Evolutionary conservation across 2,888 invertebrate genomes (phyloP).

Genomic region (Monopis laevigella): DNA sequence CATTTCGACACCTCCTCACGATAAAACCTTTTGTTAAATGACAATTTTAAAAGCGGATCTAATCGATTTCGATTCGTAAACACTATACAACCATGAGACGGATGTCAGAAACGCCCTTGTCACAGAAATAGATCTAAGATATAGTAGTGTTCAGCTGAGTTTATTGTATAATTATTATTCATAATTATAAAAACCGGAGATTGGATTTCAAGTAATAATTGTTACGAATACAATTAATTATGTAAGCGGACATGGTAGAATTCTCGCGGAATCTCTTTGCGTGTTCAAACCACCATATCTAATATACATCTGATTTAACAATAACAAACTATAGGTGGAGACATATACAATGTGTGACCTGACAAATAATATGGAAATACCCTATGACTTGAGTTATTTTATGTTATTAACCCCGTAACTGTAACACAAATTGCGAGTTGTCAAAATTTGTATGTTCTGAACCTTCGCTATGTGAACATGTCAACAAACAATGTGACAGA

Average conservation of each 20-base stretch:
- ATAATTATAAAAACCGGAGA: constrained; percentile 30
- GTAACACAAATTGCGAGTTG: constrained; percentile 5
- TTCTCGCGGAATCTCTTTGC: too few relatives aligned
- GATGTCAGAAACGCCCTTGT: constrained; percentile 57
- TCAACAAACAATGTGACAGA: constrained; percentile 39
- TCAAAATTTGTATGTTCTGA: neutral
- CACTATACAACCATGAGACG: constrained; percentile 31
- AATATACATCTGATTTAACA: too few relatives aligned
- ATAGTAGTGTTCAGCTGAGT: constrained; percentile 16
- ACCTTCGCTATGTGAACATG: constrained; percentile 27
- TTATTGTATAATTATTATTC: constrained; percentile 8
- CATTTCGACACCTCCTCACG: constrained; percentile 28
- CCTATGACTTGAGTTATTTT: too few relatives aligned
- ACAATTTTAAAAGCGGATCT: constrained; percentile 54
- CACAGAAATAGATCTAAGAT: constrained; percentile 22
- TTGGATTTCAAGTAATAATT: constrained; percentile 25
- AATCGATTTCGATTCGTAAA: constrained; percentile 46
- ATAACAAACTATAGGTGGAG: too few relatives aligned
- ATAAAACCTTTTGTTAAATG: constrained; percentile 31
- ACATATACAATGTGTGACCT: too few relatives aligned
- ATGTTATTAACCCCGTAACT: too few relatives aligned
- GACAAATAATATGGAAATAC: too few relatives aligned
- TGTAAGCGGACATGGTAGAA: constrained; percentile 35
- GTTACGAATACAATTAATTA: constrained; percentile 42
- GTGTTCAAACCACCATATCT: too few relatives aligned